Percentiles rank a stretch among this genome's conserved stretches.
Conservation (phyloP, 2,113 vertebrate species). For the Hypanus sabinus region DNA sequence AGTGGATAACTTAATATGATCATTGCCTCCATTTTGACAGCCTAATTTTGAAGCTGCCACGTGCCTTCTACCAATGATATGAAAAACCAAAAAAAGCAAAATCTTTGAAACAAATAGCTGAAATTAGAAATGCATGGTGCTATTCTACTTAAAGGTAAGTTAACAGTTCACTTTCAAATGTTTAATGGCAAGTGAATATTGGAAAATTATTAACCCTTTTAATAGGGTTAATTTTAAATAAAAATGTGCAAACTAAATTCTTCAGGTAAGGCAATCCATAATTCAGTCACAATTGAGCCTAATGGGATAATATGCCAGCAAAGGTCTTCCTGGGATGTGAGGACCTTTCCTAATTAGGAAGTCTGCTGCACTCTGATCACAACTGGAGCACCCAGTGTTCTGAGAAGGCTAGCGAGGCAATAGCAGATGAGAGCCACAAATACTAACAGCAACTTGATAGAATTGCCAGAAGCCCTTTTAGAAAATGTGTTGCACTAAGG, state of each 20-base stretch:
- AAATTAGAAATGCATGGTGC: neutral
- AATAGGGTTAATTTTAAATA: neutral
- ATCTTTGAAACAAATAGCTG: neutral
- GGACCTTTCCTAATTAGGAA: neutral
- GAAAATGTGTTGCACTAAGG: neutral
- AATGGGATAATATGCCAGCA: neutral
- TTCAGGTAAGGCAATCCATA: neutral
- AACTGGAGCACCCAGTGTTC: neutral
- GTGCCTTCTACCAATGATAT: neutral
- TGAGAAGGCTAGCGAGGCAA: neutral
- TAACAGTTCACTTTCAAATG: neutral
- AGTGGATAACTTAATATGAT: neutral
- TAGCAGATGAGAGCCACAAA: neutral
- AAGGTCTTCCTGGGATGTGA: neutral
- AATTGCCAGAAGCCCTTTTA: neutral
- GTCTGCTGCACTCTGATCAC: neutral
- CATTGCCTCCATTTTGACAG: neutral
- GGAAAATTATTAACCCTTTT: neutral
- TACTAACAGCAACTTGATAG: neutral
- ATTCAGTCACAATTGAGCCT: neutral
- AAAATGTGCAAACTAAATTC: neutral
- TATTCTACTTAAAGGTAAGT: neutral
- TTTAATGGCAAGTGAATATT: neutral
- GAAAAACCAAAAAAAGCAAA: neutral
- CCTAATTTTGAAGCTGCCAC: neutral